phyloP scores from a whole-genome alignment of 2,888 invertebrate genomes.

The Nudaria mundana region DNA sequence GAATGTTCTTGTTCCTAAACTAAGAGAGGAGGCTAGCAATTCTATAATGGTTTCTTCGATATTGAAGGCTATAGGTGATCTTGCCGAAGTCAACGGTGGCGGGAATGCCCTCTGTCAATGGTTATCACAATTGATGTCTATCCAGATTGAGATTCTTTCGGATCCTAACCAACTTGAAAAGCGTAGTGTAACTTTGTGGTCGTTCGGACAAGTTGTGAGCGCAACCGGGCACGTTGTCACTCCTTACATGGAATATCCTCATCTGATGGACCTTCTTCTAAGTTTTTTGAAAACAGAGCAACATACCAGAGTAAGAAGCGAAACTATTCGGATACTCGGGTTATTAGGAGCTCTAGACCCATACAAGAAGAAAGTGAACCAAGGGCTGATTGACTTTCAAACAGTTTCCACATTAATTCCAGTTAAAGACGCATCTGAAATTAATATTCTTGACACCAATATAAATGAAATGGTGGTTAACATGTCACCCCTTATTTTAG shows the following conservation, averaged over 20 bases:
- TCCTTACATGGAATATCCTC: slow-evolving; percentile 97
- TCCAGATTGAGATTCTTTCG: slow-evolving; percentile 95
- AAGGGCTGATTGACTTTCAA: slow-evolving; percentile 94
- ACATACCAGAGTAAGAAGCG: slow-evolving; percentile 89
- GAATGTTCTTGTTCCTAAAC: slow-evolving; percentile 93
- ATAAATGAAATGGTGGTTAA: slow-evolving; percentile 96
- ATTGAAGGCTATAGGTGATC: slow-evolving; percentile 95
- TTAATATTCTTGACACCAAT: slow-evolving; percentile 82
- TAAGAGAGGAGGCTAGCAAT: slow-evolving; percentile 93
- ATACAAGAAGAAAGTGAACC: slow-evolving; percentile 97
- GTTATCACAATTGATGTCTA: slow-evolving; percentile 93
- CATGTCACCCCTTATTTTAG: slow-evolving; percentile 92
- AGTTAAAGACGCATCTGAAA: slow-evolving; percentile 84
- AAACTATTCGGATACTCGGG: slow-evolving; percentile 97
- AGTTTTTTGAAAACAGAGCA: slow-evolving; percentile 98
- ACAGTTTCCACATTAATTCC: slow-evolving; percentile 90
- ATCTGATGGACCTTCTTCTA: slow-evolving; percentile 94
- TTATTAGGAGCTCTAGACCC: slow-evolving; percentile 98
- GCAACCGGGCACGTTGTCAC: slow-evolving; percentile 97
- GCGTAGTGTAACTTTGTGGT: slow-evolving; percentile 96
- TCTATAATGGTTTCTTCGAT: slow-evolving; percentile 95
- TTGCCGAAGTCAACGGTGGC: slow-evolving; percentile 94
- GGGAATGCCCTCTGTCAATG: slow-evolving; percentile 94
- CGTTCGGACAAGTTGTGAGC: slow-evolving; percentile 96
- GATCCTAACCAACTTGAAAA: slow-evolving; percentile 97